Evolutionary conservation across 2,888 invertebrate genomes (phyloP), one percentile per base, ranked within the genome.

Genomic region (Brachypalpus laphriformis): DNA sequence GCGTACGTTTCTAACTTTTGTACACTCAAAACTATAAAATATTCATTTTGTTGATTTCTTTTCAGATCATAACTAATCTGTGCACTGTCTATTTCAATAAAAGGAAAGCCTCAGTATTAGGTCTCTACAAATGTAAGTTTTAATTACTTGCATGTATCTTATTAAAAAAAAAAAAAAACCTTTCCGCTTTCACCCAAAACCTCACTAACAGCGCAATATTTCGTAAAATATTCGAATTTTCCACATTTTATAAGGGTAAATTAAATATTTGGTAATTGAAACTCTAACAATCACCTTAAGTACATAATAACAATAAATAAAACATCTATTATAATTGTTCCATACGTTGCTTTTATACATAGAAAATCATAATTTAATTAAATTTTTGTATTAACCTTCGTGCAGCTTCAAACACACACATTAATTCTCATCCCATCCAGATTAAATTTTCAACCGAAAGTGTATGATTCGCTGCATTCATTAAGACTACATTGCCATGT

Each of bases 381-480:
- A 47, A 34, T 70, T 57, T 34, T 14, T 34, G 31, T 34, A 70
- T n/a, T 6, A 76, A 59, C 82, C 82, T 82, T 76, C 82, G 76
- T 57, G 70, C 57, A 40, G 16, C 40, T 72, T 31, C 22, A 25
- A 40, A 25, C 59, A 76, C 40, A 31, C 14, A 54, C 45, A 49
- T 54, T 54, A 42, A 66, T n/a, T n/a, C n/a, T n/a, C 54, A 22
- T 25, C 34, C 11, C 20, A 63, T 70, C 42, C 7, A 56, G 25
- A 75, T 75, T 56, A 28, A 14, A 71, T 2, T 57, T 45, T 54
- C 31, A 8, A 47, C 11, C 20, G 16, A 25, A 47, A 63, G 34
- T 34, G 45, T 34, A 45, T 22, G 34, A 40, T 63, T 28, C 22
- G 22, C 3, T 16, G 56, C 49, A 80, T 49, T 71, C 71, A 71